Evolutionary conservation across 2,797 vertebrate genomes (phyloP).

Genomic region (Ateles fusciceps): DNA sequence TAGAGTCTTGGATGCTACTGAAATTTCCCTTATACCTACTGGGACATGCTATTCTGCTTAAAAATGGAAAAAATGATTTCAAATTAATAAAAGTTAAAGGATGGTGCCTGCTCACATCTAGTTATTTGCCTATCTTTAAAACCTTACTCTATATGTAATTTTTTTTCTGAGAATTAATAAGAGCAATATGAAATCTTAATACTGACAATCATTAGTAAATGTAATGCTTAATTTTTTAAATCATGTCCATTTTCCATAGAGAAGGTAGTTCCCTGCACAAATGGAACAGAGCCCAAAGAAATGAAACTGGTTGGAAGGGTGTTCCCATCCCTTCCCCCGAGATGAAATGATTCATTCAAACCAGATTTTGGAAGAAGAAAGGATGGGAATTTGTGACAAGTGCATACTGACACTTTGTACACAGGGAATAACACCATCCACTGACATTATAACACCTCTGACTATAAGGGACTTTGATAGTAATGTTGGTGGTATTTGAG

Average conservation of each 20-base stretch:
- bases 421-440: neutral
- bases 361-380: neutral
- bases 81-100: constrained; percentile 37
- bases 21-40: neutral
- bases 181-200: neutral
- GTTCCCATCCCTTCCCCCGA: neutral
- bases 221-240: neutral
- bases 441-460: neutral
- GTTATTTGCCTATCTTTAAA: constrained; percentile 14
- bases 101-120: neutral
- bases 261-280: neutral
- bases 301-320: neutral
- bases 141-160: neutral
- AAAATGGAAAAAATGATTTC: constrained; percentile 39
- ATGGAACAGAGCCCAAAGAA: neutral
- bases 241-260: neutral
- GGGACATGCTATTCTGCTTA: neutral
- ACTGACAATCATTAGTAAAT: neutral
- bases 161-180: neutral
- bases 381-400: neutral
- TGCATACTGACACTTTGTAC: neutral
- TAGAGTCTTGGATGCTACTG: neutral
- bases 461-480: neutral
- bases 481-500: neutral
- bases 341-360: neutral